These are phyloP conservation scores for Dasyornis broadbenti DNA, from an alignment of 2,113 vertebrate species.

Conservation along the genomic window DNA sequence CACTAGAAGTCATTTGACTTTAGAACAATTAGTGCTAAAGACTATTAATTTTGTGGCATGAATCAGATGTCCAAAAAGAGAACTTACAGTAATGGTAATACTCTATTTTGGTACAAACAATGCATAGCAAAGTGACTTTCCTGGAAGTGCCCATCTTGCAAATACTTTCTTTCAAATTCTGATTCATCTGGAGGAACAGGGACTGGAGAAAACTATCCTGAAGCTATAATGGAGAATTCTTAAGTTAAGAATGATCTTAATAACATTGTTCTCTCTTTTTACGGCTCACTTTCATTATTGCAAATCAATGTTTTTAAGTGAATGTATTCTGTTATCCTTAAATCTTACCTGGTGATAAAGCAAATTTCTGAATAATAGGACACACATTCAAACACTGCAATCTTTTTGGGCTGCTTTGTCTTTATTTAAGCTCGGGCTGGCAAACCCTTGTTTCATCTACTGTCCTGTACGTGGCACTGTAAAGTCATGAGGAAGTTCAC, in stretches of 20 bases:
- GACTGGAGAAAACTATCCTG: neutral
- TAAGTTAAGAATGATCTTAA: neutral
- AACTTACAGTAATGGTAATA: neutral
- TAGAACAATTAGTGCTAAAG: neutral
- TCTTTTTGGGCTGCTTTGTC: neutral
- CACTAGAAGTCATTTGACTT: neutral
- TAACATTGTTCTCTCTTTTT: neutral
- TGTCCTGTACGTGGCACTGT: neutral
- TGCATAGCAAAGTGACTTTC: neutral
- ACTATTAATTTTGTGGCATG: neutral
- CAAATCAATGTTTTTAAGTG: neutral
- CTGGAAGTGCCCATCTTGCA: neutral
- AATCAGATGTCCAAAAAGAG: neutral
- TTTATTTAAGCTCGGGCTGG: neutral
- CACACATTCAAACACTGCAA: neutral
- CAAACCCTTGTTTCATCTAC: neutral
- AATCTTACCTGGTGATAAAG: neutral
- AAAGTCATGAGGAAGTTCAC: neutral
- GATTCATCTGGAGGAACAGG: neutral
- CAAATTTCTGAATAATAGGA: neutral
- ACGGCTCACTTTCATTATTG: neutral
- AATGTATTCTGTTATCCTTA: neutral
- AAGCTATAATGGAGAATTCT: neutral
- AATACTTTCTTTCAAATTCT: neutral
- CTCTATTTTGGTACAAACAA: conserved; percentile 14